Evolutionary conservation across 2,888 invertebrate species (phyloP), one percentile per base, ranked within the genome.

Genomic region (Ornithoptera alexandrae): DNA sequence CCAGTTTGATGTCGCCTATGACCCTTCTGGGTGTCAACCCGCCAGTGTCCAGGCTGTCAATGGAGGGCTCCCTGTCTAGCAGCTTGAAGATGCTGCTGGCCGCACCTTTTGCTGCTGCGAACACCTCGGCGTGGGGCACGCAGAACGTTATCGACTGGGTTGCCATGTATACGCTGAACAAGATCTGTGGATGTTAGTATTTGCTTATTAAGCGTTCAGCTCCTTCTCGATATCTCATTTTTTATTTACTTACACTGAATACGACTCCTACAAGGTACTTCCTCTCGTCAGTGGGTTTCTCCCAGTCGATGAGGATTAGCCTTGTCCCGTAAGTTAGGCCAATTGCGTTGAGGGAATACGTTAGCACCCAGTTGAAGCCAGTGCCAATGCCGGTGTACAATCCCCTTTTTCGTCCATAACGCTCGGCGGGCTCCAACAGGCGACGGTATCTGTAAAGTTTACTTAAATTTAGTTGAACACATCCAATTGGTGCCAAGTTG

Each of bases 271-370:
- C 94, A 0, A 94, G 93, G 75, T 96, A 96, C 72, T 89, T 91
- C 24, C 93, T 90, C 18, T 94, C 93, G 8, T 94, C 94, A 3
- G 90, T 84, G 0, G 93, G 92, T 36, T 93, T 88, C 18, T 93
- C 87, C 12, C 94, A 93, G 77, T 95, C 95, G 0, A 92, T 89
- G 24, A 96, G 80, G 22, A 96, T 95, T 12, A 97, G 89, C 67
- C 94, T 88, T 0, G 96, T 94, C 0, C 97, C 97, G 81, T 96
- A 97, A 90, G 96, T 95, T 79, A 97, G 95, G 4, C 96, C 95
- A 24, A 97, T 87, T 1, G 96, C 95, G 79, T 96, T 96, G 72
- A 95, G 94, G 18, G 94, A 90, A 80, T 96, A 97, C 8, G 96
- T 95, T 53, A 96, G 93, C 30, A 96, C 93, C 96, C 96, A 96